Percentiles rank a stretch among this genome's conserved stretches.
Evolutionary conservation across 1,140 invertebrate species (phyloP).

Genomic region (Drosophila pruinosa): DNA sequence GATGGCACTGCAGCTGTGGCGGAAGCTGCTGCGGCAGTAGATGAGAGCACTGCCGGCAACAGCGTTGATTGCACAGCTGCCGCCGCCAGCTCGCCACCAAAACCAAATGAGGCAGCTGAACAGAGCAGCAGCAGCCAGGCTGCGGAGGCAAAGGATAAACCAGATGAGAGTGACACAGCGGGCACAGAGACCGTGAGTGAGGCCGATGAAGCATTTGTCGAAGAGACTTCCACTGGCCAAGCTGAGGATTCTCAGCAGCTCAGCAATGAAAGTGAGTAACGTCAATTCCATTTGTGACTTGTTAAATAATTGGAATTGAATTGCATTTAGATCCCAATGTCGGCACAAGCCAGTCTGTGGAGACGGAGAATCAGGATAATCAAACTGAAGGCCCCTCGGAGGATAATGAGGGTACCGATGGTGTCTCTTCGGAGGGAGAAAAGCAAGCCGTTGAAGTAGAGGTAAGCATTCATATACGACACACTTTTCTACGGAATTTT

Average conservation of each 20-base stretch:
- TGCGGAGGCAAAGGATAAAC: conserved; percentile 45
- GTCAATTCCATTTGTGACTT: background rate
- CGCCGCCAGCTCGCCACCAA: conserved; percentile 54
- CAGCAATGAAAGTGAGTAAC: conserved; percentile 51
- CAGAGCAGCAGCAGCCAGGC: conserved; percentile 42
- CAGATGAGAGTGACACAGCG: conserved; percentile 41
- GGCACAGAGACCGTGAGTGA: conserved; percentile 52
- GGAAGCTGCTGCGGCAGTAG: conserved; percentile 22
- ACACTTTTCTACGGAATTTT: background rate
- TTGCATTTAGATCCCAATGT: conserved; percentile 61
- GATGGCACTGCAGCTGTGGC: conserved; percentile 44
- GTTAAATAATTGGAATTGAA: background rate
- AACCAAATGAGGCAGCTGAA: conserved; percentile 49
- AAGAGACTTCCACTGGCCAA: conserved; percentile 56
- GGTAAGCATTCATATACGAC: conserved; percentile 23
- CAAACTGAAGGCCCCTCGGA: conserved; percentile 67
- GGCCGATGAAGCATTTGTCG: conserved; percentile 70
- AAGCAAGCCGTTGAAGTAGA: conserved; percentile 85
- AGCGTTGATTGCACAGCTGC: conserved; percentile 39
- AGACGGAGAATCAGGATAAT: conserved; percentile 67
- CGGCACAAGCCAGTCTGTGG: conserved; percentile 74
- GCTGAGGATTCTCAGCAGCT: conserved; percentile 60
- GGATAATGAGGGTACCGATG: conserved; percentile 81
- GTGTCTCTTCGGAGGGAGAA: conserved; percentile 86
- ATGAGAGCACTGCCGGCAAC: conserved; percentile 53